These are phyloP conservation scores for Ditylenchus weischeri DNA, from an alignment of 2,888 invertebrate species.

Conservation along the genomic window DNA sequence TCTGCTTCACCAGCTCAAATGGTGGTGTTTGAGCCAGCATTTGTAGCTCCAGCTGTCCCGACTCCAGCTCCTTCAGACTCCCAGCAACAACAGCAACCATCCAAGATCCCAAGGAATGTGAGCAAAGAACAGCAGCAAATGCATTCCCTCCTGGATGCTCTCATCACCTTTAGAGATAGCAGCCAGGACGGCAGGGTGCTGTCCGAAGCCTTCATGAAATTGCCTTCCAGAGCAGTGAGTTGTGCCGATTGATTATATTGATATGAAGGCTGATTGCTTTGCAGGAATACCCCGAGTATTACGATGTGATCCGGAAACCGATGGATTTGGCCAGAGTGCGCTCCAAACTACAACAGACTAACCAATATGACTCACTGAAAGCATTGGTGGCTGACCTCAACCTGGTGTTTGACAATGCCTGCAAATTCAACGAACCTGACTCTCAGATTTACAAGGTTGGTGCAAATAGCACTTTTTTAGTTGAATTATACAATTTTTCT, in stretches of 20 bases:
- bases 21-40: conserved; percentile 5
- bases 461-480: not conserved
- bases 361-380: conserved; percentile 27
- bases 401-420: conserved; percentile 93
- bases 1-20: not conserved
- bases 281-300: conserved; percentile 90
- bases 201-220: conserved; percentile 87
- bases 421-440: conserved; percentile 93
- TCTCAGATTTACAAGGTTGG: conserved; percentile 75
- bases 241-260: not conserved
- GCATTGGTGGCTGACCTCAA: conserved; percentile 48
- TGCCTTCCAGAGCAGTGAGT: conserved; percentile 74
- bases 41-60: not conserved
- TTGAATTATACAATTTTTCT: no score
- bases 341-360: conserved; percentile 23
- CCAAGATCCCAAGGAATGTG: conserved; percentile 10
- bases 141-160: conserved; percentile 76
- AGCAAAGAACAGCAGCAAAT: conserved; percentile 65
- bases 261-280: conserved; percentile 27
- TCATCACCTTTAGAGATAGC: conserved; percentile 83
- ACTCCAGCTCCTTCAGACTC: not conserved
- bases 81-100: not conserved
- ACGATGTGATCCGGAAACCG: conserved; percentile 90
- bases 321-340: conserved; percentile 93
- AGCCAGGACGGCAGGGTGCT: conserved; percentile 73